Evolutionary conservation across 2,113 vertebrate species (phyloP), one percentile per base, ranked within the genome.

Genomic region (Copsychus sechellarum): DNA sequence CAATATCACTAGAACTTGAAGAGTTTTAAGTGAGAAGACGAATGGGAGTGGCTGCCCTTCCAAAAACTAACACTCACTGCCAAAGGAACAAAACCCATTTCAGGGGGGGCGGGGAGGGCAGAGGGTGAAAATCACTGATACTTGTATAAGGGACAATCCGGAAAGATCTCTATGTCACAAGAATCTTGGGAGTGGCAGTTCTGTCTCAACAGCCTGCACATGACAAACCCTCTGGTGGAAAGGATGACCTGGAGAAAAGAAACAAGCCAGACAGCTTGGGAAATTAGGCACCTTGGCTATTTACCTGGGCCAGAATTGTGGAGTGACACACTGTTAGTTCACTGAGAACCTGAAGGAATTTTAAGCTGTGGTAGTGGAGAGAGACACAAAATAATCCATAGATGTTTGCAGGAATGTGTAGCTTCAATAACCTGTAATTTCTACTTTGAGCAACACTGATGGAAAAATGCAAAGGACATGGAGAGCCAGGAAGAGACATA

Each of bases 391-490:
- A 62, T 24, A 31, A 18, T 57, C 14, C 9, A 28, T 5, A 53
- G n/a, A 28, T 22, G 1, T 11, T 48, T 64, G 9, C 16, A 42
- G 13, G 14, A 70, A 5, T 12, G 7, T 0, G 0, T 13, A 54
- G 10, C 17, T 78, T 45, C 34, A 36, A 11, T 17, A 51, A 24
- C 0, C 0, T 9, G 26, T 3, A 17, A 51, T 65, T 64, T 51
- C 62, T 69, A 5, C 45, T 72, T 72, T 65, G 9, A 82, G 12
- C 25, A 73, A 24, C 34, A 12, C 11, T 80, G 45, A n/a, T 4
- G 1, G 28, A 10, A 36, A 80, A 73, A 82, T 26, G 11, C 8
- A 54, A 80, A 67, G 25, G 9, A 12, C 22, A 33, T 11, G 20
- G 25, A 87, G 5, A 29, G 8, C 33, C 57, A 48, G 40, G 15